These are phyloP conservation scores for Goniozus legneri DNA, from an alignment of 1,140 invertebrate genomes.

Conservation along the genomic window DNA sequence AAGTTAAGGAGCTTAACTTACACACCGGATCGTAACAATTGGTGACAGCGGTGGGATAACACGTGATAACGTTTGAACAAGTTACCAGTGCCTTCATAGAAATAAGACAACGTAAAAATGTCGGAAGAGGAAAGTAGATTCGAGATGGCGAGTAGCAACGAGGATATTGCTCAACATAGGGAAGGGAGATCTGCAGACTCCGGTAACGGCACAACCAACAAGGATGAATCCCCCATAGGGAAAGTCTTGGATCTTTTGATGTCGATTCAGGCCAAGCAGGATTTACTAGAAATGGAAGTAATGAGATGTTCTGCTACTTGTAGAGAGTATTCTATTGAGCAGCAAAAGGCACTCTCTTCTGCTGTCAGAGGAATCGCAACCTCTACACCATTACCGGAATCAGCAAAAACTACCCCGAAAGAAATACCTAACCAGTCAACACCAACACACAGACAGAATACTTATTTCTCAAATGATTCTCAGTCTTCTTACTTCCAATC, in stretches of 20 bases:
- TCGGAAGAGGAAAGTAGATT: too few relatives aligned
- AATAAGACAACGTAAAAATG: too few relatives aligned
- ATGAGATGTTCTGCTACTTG: too few relatives aligned
- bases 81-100: too few relatives aligned
- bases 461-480: too few relatives aligned
- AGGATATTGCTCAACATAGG: neutral
- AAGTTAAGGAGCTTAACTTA: too few relatives aligned
- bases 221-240: neutral
- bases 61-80: too few relatives aligned
- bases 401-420: neutral
- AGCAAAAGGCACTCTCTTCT: too few relatives aligned
- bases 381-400: neutral
- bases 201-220: neutral
- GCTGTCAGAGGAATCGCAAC: too few relatives aligned
- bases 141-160: too few relatives aligned
- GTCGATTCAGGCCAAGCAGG: neutral
- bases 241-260: neutral
- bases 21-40: neutral
- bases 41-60: neutral
- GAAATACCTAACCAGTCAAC: neutral
- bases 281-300: neutral
- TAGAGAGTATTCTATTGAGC: too few relatives aligned
- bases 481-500: neutral
- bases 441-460: too few relatives aligned
- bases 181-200: neutral